Percentiles rank a stretch among this genome's conserved stretches.
Evolutionary conservation across 2,888 invertebrate species (phyloP).

Genomic region (Reticulitermes lucifugus): DNA sequence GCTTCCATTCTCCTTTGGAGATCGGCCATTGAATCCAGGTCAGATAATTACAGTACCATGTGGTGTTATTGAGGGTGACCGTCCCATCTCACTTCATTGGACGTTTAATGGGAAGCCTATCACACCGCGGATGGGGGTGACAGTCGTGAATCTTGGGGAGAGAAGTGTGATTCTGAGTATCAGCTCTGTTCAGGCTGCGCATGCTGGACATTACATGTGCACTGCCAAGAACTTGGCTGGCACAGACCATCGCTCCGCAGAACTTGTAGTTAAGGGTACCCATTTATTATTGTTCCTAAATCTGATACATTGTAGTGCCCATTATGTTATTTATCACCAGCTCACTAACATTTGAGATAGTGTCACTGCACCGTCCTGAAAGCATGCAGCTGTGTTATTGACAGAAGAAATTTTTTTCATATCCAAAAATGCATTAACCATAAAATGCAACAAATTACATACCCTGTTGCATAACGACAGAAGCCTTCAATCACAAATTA

Average conservation of each 20-base stretch:
- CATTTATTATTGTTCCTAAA: too few relatives aligned
- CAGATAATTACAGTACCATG: constrained; percentile 61
- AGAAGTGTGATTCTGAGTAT: constrained; percentile 72
- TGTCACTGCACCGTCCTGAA: too few relatives aligned
- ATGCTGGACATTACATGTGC: constrained; percentile 72
- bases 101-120: constrained; percentile 74
- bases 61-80: constrained; percentile 60
- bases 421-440: too few relatives aligned
- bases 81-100: constrained; percentile 65
- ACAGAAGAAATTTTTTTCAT: too few relatives aligned
- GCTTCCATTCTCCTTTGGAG: constrained; percentile 68
- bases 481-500: too few relatives aligned
- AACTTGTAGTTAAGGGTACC: constrained; percentile 70
- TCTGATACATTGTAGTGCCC: too few relatives aligned
- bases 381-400: too few relatives aligned
- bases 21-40: constrained; percentile 71
- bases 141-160: constrained; percentile 63
- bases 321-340: too few relatives aligned
- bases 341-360: too few relatives aligned
- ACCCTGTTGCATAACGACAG: too few relatives aligned
- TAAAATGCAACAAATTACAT: too few relatives aligned
- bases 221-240: constrained; percentile 68
- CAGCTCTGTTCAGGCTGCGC: constrained; percentile 67
- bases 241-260: constrained; percentile 64
- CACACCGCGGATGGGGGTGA: constrained; percentile 45